Conservation (phyloP, 2,113 vertebrate species). For the Coregonus clupeaformis region DNA sequence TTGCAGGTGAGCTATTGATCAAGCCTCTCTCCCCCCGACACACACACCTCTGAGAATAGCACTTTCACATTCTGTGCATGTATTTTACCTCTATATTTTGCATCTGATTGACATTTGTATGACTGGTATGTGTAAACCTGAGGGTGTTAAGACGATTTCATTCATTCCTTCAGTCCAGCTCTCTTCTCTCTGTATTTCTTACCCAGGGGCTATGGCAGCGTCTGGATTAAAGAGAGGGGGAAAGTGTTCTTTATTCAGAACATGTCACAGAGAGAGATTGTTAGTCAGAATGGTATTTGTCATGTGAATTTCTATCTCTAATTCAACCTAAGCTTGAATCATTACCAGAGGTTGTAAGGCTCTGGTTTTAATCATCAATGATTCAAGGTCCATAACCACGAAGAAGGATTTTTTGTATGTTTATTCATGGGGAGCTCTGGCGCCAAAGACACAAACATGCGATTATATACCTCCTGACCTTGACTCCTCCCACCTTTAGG, state of each 20-base stretch:
- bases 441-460: no score
- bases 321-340: no score
- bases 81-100: conserved; percentile 58
- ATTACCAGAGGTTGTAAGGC: no score
- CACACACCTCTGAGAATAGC: no score
- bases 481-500: no score
- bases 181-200: conserved; percentile 40
- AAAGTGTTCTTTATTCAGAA: neutral
- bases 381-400: no score
- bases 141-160: conserved; percentile 57
- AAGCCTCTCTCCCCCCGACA: conserved; percentile 19
- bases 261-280: neutral
- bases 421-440: no score
- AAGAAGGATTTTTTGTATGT: no score
- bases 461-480: no score
- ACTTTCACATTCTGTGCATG: conserved; percentile 60
- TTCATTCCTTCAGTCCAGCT: conserved; percentile 53
- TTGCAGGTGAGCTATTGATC: conserved; percentile 64
- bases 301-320: no score
- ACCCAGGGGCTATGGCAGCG: conserved; percentile 25
- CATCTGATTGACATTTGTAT: conserved; percentile 72
- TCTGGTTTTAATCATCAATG: no score
- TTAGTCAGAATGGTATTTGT: neutral
- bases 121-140: conserved; percentile 56
- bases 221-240: conserved; percentile 14